Evolutionary conservation across 2,113 vertebrate species (phyloP).

Genomic region (Nettapus auritus): DNA sequence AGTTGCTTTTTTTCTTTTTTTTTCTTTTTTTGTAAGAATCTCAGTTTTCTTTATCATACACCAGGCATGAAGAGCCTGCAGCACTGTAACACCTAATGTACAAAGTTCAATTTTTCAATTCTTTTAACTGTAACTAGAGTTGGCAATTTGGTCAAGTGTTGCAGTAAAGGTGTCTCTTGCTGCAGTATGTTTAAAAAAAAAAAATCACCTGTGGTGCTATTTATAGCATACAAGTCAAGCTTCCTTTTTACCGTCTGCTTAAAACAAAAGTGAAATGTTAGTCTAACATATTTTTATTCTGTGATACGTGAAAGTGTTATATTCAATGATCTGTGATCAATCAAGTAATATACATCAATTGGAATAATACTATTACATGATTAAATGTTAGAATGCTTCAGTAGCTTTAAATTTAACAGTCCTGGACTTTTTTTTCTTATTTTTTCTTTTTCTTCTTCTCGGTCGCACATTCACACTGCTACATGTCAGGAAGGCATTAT

Average conservation of each 20-base stretch:
- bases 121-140: conserved; percentile 15
- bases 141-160: conserved; percentile 51
- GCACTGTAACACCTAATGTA: neutral
- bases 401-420: neutral
- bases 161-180: neutral
- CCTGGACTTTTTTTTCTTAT: neutral
- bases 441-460: neutral
- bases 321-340: neutral
- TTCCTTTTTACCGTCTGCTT: neutral
- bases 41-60: conserved; percentile 37
- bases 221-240: neutral
- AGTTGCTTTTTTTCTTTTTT: conserved; percentile 52
- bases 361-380: neutral
- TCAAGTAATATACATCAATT: neutral
- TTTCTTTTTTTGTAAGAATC: conserved; percentile 51
- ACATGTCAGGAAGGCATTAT: neutral
- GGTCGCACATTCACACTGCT: neutral
- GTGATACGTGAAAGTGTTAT: neutral
- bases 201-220: neutral
- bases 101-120: conserved; percentile 13
- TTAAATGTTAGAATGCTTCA: neutral
- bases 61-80: neutral
- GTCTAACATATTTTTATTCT: neutral
- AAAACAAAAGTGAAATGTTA: neutral
- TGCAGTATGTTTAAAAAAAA: neutral